These are phyloP conservation scores for Plutomurus gul DNA, from an alignment of 1,140 invertebrate species.

Conservation along the genomic window DNA sequence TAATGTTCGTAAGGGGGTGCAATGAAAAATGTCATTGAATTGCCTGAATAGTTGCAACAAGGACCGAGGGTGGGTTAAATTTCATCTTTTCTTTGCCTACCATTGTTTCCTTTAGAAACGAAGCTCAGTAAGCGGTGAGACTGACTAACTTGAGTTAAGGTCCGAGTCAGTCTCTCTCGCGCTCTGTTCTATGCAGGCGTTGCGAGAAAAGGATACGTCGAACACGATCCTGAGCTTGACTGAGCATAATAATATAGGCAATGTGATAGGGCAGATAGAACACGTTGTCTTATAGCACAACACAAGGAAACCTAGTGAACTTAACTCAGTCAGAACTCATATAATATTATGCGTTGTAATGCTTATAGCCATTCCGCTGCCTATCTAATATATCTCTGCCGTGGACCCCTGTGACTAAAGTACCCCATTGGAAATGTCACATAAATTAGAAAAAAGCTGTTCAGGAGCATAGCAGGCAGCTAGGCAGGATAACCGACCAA, in stretches of 20 bases:
- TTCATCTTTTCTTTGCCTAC: background rate
- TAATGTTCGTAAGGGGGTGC: constrained; percentile 28
- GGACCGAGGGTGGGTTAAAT: constrained; percentile 10
- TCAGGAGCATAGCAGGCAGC: constrained; percentile 14
- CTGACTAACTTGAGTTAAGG: background rate
- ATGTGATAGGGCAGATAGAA: too few species aligned
- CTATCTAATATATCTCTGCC: constrained; percentile 32
- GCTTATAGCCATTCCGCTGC: constrained; percentile 1
- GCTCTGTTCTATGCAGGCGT: background rate
- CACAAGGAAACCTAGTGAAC: background rate
- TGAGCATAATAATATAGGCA: too few species aligned
- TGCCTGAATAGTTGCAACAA: constrained; percentile 13
- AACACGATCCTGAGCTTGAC: background rate
- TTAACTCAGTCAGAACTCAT: background rate
- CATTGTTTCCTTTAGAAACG: constrained; percentile 5
- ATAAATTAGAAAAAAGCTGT: constrained; percentile 51
- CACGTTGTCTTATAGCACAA: background rate
- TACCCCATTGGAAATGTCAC: constrained; percentile 52
- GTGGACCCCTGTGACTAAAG: constrained; percentile 51
- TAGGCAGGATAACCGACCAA: constrained; percentile 7
- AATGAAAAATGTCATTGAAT: constrained; percentile 35
- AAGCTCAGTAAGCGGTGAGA: constrained; percentile 15
- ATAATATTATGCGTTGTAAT: constrained; percentile 8
- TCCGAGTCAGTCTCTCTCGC: background rate
- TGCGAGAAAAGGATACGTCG: background rate